These are phyloP conservation scores for Gisinianus flammeolus DNA, from an alignment of 2,888 invertebrate species.

Conservation along the genomic window DNA sequence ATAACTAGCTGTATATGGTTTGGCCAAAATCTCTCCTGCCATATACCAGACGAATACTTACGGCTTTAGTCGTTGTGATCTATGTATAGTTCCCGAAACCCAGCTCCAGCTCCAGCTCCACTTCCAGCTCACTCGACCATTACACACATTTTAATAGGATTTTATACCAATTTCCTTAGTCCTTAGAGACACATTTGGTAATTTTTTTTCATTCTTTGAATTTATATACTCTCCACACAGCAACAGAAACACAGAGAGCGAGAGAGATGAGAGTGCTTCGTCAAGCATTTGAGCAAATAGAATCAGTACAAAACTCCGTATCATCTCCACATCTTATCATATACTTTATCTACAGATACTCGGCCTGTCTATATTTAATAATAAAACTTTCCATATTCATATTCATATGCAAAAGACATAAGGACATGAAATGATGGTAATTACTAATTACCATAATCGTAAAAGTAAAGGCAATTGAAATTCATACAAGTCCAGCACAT, in stretches of 20 bases:
- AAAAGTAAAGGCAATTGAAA: no score
- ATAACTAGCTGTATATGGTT: background rate
- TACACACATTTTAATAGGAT: slow-evolving; percentile 32
- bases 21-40: background rate
- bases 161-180: slow-evolving; percentile 41
- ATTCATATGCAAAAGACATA: no score
- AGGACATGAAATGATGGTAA: background rate
- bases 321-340: background rate
- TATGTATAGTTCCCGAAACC: background rate
- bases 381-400: no score
- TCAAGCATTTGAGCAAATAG: background rate
- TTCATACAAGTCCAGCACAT: no score
- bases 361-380: no score
- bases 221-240: background rate
- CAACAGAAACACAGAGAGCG: background rate
- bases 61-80: background rate
- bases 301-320: background rate
- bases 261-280: background rate
- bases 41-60: background rate
- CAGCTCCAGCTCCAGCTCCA: no score
- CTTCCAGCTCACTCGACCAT: slow-evolving; percentile 8
- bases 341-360: background rate
- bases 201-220: slow-evolving; percentile 24
- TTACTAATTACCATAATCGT: background rate
- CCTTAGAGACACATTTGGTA: slow-evolving; percentile 42